Conservation (phyloP, 1,140 invertebrate species). For the Trichonephila clavata region DNA sequence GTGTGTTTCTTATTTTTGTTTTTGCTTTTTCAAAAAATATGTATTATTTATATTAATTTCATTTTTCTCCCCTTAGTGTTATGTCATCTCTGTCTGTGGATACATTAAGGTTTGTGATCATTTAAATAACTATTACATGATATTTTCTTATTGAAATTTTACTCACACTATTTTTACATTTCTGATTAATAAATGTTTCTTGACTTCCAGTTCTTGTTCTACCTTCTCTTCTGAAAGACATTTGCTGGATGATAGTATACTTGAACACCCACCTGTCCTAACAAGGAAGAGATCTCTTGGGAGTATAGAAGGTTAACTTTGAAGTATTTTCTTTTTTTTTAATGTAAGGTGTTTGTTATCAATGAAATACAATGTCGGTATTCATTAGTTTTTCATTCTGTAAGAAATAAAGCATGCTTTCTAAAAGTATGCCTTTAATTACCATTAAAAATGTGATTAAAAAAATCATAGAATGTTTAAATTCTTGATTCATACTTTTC, state of each 20-base stretch:
- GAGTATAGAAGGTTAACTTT: constrained; percentile 69
- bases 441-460: no score
- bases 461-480: no score
- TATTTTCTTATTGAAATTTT: not conserved
- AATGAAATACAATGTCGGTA: no score
- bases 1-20: not conserved
- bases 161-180: not conserved
- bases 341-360: no score
- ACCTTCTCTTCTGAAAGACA: constrained; percentile 79
- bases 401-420: no score
- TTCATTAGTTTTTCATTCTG: no score
- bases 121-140: not conserved
- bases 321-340: no score
- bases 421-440: no score
- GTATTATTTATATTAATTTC: not conserved
- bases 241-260: constrained; percentile 82
- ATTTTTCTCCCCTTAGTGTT: constrained; percentile 42
- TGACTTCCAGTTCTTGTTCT: constrained; percentile 76
- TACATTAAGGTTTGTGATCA: constrained; percentile 57
- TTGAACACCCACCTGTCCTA: constrained; percentile 80
- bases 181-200: constrained; percentile 13
- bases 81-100: constrained; percentile 72
- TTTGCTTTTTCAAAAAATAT: not conserved
- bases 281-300: constrained; percentile 77
- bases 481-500: not conserved